These are phyloP conservation scores for Xylophagus ater DNA, from an alignment of 2,888 invertebrate genomes.

Conservation along the genomic window DNA sequence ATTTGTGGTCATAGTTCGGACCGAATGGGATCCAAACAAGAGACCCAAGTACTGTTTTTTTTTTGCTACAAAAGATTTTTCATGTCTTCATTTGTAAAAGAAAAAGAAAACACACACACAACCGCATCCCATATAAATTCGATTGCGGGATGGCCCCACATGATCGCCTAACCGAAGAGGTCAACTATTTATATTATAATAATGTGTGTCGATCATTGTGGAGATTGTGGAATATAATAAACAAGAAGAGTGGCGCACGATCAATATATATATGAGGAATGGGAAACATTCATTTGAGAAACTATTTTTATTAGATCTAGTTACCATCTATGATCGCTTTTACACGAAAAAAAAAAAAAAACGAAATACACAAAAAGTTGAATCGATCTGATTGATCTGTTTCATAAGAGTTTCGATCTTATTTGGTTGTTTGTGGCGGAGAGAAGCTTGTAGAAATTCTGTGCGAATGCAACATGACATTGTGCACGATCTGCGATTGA, in stretches of 20 bases:
- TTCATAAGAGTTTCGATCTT: neutral
- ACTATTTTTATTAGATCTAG: too few relatives aligned
- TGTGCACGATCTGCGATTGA: slow-evolving; percentile 2
- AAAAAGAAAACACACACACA: slow-evolving; percentile 1
- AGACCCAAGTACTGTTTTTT: too few relatives aligned
- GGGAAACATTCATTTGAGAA: too few relatives aligned
- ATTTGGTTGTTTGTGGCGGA: slow-evolving; percentile 2
- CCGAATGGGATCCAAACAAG: neutral
- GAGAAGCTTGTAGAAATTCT: neutral
- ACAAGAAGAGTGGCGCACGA: too few relatives aligned
- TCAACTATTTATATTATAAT: slow-evolving; percentile 12
- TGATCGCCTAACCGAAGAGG: slow-evolving; percentile 9
- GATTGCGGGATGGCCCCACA: slow-evolving; percentile 9
- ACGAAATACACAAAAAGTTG: too few relatives aligned
- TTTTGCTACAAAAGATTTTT: slow-evolving; percentile 2
- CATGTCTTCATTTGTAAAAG: slow-evolving; percentile 13
- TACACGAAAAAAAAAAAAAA: too few relatives aligned
- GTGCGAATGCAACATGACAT: neutral
- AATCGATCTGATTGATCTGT: neutral
- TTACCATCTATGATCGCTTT: too few relatives aligned
- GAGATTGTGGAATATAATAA: too few relatives aligned
- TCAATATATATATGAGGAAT: too few relatives aligned
- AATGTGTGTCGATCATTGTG: too few relatives aligned
- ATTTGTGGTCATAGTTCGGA: slow-evolving; percentile 6
- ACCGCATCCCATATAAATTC: too few relatives aligned